A percentile compares a stretch with the other conserved stretches of the same genome.
phyloP scores from a whole-genome alignment of 2,797 vertebrate species.

The Syndactyla subalaris region DNA sequence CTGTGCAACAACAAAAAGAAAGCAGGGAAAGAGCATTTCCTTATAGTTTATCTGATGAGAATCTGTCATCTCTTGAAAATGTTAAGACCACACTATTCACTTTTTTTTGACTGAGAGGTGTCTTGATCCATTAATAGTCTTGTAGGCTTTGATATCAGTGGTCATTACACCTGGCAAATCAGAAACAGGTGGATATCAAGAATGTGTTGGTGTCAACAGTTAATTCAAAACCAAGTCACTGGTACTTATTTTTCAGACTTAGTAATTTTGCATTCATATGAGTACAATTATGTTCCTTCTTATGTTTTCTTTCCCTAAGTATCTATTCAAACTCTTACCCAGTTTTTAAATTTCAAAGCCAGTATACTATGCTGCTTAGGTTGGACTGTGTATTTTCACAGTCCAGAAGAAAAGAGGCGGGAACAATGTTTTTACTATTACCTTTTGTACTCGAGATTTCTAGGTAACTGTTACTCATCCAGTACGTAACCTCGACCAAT shows the following conservation, averaged over 20 bases:
- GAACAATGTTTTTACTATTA: background rate
- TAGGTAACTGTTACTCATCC: background rate
- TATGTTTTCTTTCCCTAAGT: background rate
- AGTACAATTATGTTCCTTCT: background rate
- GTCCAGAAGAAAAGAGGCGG: background rate
- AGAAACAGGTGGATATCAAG: accelerated
- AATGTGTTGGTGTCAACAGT: background rate
- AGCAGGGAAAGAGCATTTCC: background rate
- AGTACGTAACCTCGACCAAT: background rate
- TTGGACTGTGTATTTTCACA: background rate
- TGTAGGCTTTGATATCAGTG: background rate
- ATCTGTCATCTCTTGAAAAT: background rate
- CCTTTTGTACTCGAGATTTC: background rate
- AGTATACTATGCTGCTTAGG: background rate
- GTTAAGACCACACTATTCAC: background rate
- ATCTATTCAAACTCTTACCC: background rate
- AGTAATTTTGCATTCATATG: background rate
- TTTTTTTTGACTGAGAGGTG: background rate
- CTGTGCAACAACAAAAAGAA: background rate
- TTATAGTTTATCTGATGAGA: background rate
- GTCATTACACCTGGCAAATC: accelerated
- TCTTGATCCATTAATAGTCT: background rate
- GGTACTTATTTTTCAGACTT: background rate
- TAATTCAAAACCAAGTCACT: background rate
- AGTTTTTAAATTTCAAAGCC: background rate